These are phyloP conservation scores for Cardiocondyla obscurior DNA, from an alignment of 1,140 invertebrate genomes.

Conservation along the genomic window DNA sequence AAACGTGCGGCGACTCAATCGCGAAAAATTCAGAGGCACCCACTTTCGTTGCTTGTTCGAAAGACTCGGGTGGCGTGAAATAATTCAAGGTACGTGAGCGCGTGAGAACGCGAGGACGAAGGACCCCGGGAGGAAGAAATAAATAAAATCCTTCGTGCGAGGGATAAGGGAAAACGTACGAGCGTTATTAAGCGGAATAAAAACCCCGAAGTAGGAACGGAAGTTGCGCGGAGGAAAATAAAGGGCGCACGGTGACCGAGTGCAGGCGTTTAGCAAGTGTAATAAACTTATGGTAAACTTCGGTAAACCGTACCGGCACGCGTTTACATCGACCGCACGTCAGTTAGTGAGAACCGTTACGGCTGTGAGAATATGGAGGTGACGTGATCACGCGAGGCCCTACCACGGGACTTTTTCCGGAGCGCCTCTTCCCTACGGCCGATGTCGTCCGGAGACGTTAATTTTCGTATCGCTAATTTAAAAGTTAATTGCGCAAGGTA, in stretches of 20 bases:
- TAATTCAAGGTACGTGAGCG: no score
- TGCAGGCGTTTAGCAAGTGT: not conserved
- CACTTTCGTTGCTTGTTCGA: no score
- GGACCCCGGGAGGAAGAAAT: not conserved
- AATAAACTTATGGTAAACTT: constrained; percentile 6
- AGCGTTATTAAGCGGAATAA: not conserved
- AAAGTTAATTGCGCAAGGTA: not conserved
- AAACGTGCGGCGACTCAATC: not conserved
- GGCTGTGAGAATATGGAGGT: not conserved
- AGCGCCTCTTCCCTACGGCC: no score
- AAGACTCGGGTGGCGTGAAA: no score
- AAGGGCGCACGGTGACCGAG: constrained; percentile 23
- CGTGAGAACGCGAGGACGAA: not conserved
- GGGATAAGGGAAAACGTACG: not conserved
- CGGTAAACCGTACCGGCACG: not conserved
- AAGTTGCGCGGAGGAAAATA: not conserved
- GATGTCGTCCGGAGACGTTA: not conserved
- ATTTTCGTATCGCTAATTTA: no score
- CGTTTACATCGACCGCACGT: not conserved
- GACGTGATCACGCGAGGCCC: not conserved
- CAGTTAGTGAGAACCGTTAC: not conserved
- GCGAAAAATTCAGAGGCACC: no score
- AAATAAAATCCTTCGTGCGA: not conserved
- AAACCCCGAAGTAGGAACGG: not conserved
- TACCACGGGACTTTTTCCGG: not conserved